Percentiles rank a stretch among this genome's conserved stretches.
phyloP scores from a whole-genome alignment of 2,888 invertebrate species.

The Acronicta aceris region DNA sequence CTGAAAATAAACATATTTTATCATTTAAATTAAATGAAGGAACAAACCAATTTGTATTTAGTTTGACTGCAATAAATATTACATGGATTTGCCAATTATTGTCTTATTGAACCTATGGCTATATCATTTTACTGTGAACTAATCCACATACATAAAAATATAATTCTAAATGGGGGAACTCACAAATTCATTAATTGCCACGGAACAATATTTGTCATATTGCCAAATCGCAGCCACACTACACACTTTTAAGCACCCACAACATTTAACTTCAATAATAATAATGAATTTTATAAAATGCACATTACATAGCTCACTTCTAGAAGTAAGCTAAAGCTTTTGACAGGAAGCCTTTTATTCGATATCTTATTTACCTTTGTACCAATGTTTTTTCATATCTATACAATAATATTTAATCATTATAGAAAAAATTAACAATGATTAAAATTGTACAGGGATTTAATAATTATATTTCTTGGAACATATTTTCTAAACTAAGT shows the following conservation, averaged over 20 bases:
- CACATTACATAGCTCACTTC: constrained; percentile 27
- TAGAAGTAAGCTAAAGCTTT: constrained; percentile 8
- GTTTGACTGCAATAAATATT: constrained; percentile 44
- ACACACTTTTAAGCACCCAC: constrained; percentile 30
- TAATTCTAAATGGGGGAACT: constrained; percentile 3
- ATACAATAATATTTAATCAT: constrained; percentile 21
- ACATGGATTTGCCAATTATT: constrained; percentile 36
- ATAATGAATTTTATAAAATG: constrained; percentile 37
- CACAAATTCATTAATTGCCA: constrained; percentile 22
- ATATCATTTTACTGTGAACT: constrained; percentile 8
- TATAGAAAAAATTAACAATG: not conserved
- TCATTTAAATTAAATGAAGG: constrained; percentile 14
- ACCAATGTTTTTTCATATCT: constrained; percentile 12
- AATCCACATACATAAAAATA: constrained; percentile 7
- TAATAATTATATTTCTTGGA: constrained; percentile 13
- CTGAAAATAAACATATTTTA: constrained; percentile 40
- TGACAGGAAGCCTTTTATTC: constrained; percentile 22
- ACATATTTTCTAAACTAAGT: constrained; percentile 13
- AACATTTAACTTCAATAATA: constrained; percentile 24
- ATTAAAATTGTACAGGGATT: constrained; percentile 6
- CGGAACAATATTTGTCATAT: constrained; percentile 2
- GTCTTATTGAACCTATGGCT: constrained; percentile 24
- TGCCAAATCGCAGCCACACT: constrained; percentile 16
- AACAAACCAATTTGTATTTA: constrained; percentile 17
- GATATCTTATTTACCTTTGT: constrained; percentile 13